Evolutionary conservation across 1,140 invertebrate species (phyloP), one percentile per base, ranked within the genome.

Genomic region (Cydia strobilella): DNA sequence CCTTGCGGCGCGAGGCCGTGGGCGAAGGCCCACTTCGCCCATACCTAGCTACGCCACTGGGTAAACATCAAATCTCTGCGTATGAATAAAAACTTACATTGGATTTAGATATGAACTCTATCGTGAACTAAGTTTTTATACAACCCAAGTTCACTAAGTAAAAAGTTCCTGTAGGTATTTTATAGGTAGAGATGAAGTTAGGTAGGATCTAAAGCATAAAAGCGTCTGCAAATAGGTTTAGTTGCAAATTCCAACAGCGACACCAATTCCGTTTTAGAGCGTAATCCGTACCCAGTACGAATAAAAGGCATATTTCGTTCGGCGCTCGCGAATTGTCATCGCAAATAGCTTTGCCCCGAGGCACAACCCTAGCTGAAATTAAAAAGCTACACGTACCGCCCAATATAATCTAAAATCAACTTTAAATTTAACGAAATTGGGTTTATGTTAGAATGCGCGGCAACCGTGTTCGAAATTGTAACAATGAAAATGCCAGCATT

Each of bases 231-330:
- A 75, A 77, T 77, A 77, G 75, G 75, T 82, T 86, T 87, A 86
- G 86, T 88, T 86, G 80, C 84, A 83, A 87, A 86, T 86, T 89
- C 82, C 84, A 83, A 88, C 86, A 89, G 86, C 85, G 86, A 90
- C 87, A 90, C 82, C 88, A 86, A 90, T 92, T 89, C 89, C 86
- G 85, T 92, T 92, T 91, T 90, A 92, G 84, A 85, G 86, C 86
- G 85, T 91, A 91, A 91, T 92, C 87, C 89, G 84, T 82, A 86
- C 87, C 86, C 84, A 86, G 80, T 89, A 83, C 85, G 88, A 87
- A 92, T 91, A 91, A 92, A 92, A 91, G 90, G 87, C 90, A 92
- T 92, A 91, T 91, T 92, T 90, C 90, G 88, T 89, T 87, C 87
- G 80, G 86, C 84, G 87, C 86, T 90, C 85, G 84, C 90, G 83